These are phyloP conservation scores for Linurgus olivaceus DNA, from an alignment of 2,797 vertebrate genomes.

Conservation along the genomic window DNA sequence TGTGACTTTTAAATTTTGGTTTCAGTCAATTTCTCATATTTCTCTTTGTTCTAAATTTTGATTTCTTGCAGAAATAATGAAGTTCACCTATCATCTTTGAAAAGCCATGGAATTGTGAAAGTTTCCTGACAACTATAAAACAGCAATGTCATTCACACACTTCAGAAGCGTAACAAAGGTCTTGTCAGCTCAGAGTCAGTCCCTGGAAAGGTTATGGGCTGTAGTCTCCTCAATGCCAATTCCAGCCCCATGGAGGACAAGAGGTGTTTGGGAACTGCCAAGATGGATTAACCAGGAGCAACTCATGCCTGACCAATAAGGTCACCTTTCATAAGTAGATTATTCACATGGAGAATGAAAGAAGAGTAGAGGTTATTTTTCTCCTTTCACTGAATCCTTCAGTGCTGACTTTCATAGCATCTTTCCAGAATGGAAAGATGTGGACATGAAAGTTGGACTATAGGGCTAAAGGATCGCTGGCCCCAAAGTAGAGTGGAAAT, in stretches of 20 bases:
- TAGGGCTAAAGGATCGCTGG: not conserved
- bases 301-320: not conserved
- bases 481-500: not conserved
- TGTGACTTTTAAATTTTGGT: not conserved
- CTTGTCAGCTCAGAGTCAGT: not conserved
- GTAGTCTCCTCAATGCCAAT: not conserved
- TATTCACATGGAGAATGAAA: not conserved
- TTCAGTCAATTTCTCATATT: not conserved
- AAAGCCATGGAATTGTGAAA: not conserved
- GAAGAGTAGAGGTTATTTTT: not conserved
- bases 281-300: not conserved
- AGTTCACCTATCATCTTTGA: not conserved
- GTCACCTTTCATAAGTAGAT: not conserved
- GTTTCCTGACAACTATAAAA: not conserved
- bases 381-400: not conserved
- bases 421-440: not conserved
- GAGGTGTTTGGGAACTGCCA: not conserved
- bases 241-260: not conserved
- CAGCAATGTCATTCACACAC: not conserved
- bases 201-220: not conserved
- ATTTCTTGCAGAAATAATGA: not conserved
- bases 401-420: not conserved
- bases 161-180: not conserved
- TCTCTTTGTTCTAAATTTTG: not conserved
- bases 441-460: not conserved